These are phyloP conservation scores for Oryctes rhinoceros DNA, from an alignment of 1,140 invertebrate species.

Conservation along the genomic window DNA sequence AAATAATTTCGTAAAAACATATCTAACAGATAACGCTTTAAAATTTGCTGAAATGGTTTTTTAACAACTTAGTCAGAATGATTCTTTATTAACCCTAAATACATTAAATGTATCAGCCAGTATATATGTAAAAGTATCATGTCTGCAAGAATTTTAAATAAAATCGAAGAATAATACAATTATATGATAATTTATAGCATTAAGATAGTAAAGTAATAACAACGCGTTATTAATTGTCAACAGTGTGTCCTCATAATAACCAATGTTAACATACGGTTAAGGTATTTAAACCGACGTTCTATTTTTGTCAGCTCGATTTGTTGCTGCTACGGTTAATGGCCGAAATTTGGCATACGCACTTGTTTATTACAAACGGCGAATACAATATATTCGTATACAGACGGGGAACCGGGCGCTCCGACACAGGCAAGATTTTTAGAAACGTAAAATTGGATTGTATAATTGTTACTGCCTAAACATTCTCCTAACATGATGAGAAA, in stretches of 20 bases:
- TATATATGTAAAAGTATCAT: too few relatives aligned
- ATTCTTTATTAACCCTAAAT: too few relatives aligned
- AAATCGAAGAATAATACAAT: too few relatives aligned
- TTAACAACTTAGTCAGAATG: too few relatives aligned
- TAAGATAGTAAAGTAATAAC: neutral
- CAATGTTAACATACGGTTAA: neutral
- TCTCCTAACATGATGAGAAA: neutral
- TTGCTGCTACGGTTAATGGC: conserved; percentile 38
- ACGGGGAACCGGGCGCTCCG: neutral
- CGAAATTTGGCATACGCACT: conserved; percentile 37
- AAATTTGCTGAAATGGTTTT: too few relatives aligned
- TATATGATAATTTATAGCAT: too few relatives aligned
- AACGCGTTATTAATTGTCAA: neutral
- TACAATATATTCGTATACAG: neutral
- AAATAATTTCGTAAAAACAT: too few relatives aligned
- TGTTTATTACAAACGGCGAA: conserved; percentile 25
- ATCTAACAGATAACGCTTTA: too few relatives aligned
- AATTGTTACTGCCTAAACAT: conserved; percentile 1
- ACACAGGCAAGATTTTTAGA: neutral
- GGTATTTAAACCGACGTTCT: neutral
- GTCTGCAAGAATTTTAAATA: too few relatives aligned
- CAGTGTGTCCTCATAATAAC: neutral
- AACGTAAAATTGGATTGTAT: conserved; percentile 37
- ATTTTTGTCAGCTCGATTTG: conserved; percentile 7
- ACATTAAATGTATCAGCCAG: too few relatives aligned